phyloP scores from a whole-genome alignment of 53 echinoderm and acorn worm species.

The Holothuria scabra region DNA sequence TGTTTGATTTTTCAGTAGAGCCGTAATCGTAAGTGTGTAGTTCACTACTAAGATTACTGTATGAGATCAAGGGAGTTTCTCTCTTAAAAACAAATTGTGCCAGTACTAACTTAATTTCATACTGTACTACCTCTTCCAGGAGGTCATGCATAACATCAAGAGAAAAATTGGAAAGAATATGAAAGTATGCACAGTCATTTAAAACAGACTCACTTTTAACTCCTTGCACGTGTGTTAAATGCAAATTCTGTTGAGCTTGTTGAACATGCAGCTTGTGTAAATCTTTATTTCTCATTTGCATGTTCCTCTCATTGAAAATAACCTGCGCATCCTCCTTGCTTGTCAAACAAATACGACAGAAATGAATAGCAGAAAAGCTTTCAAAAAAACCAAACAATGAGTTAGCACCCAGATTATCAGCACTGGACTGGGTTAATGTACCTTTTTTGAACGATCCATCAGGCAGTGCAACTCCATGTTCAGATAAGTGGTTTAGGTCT shows the following conservation, averaged over 20 bases:
- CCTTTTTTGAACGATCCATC: slow-evolving; percentile 37
- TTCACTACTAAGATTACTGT: slow-evolving; percentile 43
- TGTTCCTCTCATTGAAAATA: slow-evolving; percentile 13
- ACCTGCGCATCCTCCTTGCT: slow-evolving; percentile 38
- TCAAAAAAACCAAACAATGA: slow-evolving; percentile 57
- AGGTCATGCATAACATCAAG: slow-evolving; percentile 73
- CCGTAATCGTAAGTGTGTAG: slow-evolving; percentile 46
- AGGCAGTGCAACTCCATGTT: slow-evolving; percentile 24
- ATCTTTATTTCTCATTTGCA: slow-evolving; percentile 20
- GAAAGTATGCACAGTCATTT: slow-evolving; percentile 61
- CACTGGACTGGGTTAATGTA: slow-evolving; percentile 53
- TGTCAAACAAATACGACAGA: slow-evolving; percentile 37
- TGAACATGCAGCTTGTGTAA: slow-evolving; percentile 26
- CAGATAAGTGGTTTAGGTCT: slow-evolving; percentile 8
- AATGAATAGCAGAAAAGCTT: slow-evolving; percentile 42
- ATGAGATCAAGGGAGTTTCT: slow-evolving; percentile 46
- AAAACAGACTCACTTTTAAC: slow-evolving; percentile 47
- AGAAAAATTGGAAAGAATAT: slow-evolving; percentile 63
- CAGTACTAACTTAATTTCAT: slow-evolving; percentile 65
- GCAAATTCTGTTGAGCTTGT: slow-evolving; percentile 5
- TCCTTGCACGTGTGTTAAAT: not conserved
- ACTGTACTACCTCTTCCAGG: slow-evolving; percentile 69
- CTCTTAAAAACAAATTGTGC: slow-evolving; percentile 46
- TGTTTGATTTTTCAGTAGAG: slow-evolving; percentile 55
- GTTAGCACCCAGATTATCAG: slow-evolving; percentile 50